Evolutionary conservation across 2,888 invertebrate genomes (phyloP), one percentile per base, ranked within the genome.

Genomic region (Fragum whitleyi): DNA sequence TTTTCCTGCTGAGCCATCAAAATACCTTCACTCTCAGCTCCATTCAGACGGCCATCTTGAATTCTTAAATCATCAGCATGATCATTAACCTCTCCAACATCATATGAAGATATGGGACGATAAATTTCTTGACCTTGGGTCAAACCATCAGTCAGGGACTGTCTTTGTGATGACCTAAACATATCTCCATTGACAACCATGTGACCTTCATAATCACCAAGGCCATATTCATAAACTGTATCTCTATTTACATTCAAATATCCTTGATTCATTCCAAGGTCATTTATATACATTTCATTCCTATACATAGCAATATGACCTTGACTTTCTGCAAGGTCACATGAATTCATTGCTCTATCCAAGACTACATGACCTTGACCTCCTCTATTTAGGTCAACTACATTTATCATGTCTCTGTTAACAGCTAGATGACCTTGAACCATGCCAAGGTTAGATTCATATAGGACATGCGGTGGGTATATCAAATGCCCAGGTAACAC

Each of bases 401-500:
- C 2, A 47, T 47, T 47, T 47, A 3, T 3, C 14, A 47, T 5
- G 14, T 42, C 42, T 21, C 42, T 36, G 26, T n/a, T 42, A 2
- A 65, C n/a, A 16, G 42, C 29, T 42, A 32, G 26, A 39, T 65
- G 65, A 65, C 65, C 65, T 65, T 65, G 65, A 23, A 6, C 29
- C 21, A 36, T 21, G n/a, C 21, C 65, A 65, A 26, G 39, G 39
- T 65, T 23, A 42, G 3, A 19, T 5, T 39, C 7, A 65, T 21
- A 42, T 11, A 65, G 3, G 5, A 21, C 16, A 11, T 42, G 16
- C 21, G 65, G 23, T 42, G 21, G 19, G 23, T 65, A 65, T 6
- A 65, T 0, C n/a, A 42, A 21, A 65, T 47, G 47, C 3, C 47
- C 47, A 9, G 47, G 47, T 14, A 47, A 47, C 47, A 47, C n/a